Base-by-base conservation (phyloP, 2,797 vertebrate genomes). In the Poeciliopsis gracilis region DNA sequence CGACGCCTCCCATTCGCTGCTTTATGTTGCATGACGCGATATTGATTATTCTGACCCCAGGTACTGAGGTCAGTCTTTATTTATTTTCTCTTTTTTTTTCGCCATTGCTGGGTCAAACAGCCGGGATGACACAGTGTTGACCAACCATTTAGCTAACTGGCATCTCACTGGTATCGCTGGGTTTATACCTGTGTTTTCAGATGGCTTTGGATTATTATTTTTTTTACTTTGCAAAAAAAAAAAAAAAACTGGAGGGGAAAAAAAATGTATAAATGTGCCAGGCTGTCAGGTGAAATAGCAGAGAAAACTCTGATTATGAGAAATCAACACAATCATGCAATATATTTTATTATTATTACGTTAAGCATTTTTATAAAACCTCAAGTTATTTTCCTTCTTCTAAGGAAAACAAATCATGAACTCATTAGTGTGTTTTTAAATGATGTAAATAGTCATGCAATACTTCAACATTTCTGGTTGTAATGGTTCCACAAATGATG, bases 161-260 rank as follows among this genome's bases (percentile, higher is more conserved):
- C 71, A 49, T 49, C 47, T 49, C 47, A 49, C 47, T 20, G 18
- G 47, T 49, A 2, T 49, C 2, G 8, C 25, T 81, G 61, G 67
- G 82, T 76, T 86, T 77, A 76, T 90, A 41, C 51, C 46, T 82
- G 67, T 73, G 72, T 86, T 75, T 85, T 51, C n/a, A 41, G 33
- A 66, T 8, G 18, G 30, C 59, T 1, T 61, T 61, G 59, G 18
- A 66, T 11, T 38, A 10, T 10, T 23, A 66, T 66, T 38, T 33
- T 33, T 59, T 38, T 7, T 2, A 23, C 9, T 38, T 66, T 66
- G 4, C 61, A 23, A 66, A 53, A 3, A 25, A 45, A 45, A 45
- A 12, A 45, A 45, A 45, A 45, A 43, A 43, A 45, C 11, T 4
- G 45, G 45, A 45, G 13, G 43, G 12, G 25, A 25, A 55, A n/a